These are phyloP conservation scores for Scomber scombrus DNA, from an alignment of 2,113 vertebrate species.

Conservation along the genomic window DNA sequence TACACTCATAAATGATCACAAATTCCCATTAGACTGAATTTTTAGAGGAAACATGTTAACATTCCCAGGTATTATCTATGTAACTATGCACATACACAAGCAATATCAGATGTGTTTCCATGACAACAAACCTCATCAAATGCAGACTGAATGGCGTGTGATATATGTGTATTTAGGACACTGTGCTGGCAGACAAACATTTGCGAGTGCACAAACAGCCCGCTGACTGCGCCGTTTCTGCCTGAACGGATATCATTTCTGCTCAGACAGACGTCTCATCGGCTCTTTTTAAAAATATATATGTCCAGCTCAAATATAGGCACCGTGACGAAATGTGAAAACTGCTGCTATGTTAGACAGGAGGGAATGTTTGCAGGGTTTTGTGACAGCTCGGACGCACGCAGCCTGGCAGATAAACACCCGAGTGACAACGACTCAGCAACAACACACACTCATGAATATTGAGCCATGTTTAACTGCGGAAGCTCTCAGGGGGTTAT, in stretches of 20 bases:
- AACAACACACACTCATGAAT: constrained; percentile 15
- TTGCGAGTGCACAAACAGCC: background rate
- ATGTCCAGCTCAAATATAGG: constrained; percentile 59
- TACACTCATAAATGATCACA: background rate
- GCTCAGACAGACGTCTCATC: background rate
- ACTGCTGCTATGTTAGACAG: constrained; percentile 58
- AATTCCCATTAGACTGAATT: background rate
- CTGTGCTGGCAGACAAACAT: background rate
- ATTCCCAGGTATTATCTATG: background rate
- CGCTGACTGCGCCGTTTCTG: background rate
- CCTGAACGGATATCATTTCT: background rate
- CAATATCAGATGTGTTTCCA: background rate
- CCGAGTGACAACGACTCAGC: constrained; percentile 49
- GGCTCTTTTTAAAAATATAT: constrained; percentile 57
- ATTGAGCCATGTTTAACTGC: background rate
- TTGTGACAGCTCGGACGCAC: constrained; percentile 60
- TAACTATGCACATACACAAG: background rate
- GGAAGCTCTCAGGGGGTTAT: background rate
- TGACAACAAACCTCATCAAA: background rate
- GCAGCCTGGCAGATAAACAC: constrained; percentile 58
- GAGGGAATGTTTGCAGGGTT: constrained; percentile 40
- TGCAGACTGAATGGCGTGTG: background rate
- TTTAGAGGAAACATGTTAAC: too few relatives aligned
- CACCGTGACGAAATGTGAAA: constrained; percentile 67
- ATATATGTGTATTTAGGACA: background rate